Conservation (phyloP, 2,113 vertebrate species). For the Triplophysa rosa region DNA sequence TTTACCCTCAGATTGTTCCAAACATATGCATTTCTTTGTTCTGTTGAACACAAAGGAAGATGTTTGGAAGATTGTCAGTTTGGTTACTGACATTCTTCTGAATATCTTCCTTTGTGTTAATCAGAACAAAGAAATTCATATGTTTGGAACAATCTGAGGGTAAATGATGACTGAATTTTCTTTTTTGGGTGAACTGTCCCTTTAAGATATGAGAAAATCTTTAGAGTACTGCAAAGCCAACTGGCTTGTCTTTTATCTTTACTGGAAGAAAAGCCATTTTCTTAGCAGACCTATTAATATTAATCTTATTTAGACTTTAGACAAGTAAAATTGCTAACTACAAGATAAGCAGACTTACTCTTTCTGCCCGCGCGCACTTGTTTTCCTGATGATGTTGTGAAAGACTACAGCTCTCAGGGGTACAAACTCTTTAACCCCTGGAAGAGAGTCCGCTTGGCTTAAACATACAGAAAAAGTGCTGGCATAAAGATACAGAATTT, state of each 20-base stretch:
- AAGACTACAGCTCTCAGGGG: not conserved
- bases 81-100: no score
- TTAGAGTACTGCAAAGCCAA: not conserved
- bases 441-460: conserved; percentile 12
- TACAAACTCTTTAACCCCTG: conserved; percentile 1
- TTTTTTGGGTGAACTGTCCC: no score
- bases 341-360: not conserved
- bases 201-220: not conserved
- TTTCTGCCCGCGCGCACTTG: not conserved
- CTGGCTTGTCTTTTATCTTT: conserved; percentile 31
- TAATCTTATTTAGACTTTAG: conserved; percentile 7
- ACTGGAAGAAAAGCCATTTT: conserved; percentile 22
- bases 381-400: not conserved
- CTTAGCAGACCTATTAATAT: conserved; percentile 26
- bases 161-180: no score
- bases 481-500: not conserved
- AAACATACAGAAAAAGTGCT: no score
- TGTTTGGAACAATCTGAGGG: no score
- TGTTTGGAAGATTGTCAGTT: no score
- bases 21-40: no score
- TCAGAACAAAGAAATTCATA: no score
- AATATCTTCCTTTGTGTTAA: no score
- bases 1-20: no score
- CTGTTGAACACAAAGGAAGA: no score
- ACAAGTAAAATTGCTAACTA: not conserved